phyloP scores from a whole-genome alignment of 2,797 vertebrate genomes.

The Apodemus agrarius region DNA sequence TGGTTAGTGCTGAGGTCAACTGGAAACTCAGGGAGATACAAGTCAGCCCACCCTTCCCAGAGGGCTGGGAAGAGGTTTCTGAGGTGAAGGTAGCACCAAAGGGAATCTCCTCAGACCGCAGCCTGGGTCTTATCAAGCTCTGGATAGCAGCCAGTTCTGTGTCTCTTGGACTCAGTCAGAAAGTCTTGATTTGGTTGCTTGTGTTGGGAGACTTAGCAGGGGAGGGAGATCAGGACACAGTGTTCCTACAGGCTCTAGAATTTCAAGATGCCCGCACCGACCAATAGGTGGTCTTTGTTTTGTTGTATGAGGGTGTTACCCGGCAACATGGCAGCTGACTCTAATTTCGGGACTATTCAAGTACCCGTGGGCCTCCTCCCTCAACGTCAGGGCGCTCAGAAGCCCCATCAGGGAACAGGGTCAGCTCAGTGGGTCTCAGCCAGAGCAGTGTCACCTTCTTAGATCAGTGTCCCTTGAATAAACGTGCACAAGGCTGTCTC shows the following conservation, averaged over 20 bases:
- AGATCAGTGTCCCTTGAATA: background rate
- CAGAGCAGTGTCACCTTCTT: background rate
- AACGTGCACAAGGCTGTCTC: background rate
- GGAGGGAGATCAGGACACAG: background rate
- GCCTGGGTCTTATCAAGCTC: background rate
- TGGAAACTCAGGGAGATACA: background rate
- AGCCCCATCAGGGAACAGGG: background rate
- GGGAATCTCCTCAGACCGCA: background rate
- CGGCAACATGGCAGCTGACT: conserved; percentile 6
- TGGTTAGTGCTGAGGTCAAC: background rate
- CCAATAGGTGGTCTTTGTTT: conserved; percentile 50
- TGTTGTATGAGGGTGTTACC: conserved; percentile 32
- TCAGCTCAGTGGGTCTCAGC: background rate
- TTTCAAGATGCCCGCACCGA: background rate
- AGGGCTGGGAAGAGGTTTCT: background rate
- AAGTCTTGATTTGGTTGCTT: background rate
- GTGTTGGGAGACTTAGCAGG: background rate
- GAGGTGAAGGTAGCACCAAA: background rate
- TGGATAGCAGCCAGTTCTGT: background rate
- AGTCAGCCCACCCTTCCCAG: background rate
- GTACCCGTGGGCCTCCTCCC: background rate
- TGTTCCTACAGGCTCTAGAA: background rate
- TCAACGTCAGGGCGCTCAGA: background rate
- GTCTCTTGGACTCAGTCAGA: background rate
- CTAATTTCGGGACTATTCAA: background rate